Evolutionary conservation across 2,888 invertebrate genomes (phyloP).

Genomic region (Salpingus planirostris): DNA sequence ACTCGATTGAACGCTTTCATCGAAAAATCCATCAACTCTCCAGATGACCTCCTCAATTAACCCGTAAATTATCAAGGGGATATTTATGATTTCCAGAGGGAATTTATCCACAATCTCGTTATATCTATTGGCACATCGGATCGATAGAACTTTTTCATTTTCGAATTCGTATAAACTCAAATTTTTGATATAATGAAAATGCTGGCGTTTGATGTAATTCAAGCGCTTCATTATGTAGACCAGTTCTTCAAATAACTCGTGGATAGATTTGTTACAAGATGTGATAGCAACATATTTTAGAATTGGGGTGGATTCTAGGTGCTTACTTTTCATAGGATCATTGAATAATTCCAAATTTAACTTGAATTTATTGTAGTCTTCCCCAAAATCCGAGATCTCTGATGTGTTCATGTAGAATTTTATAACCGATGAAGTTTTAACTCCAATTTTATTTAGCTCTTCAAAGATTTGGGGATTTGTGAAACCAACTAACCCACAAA

Average conservation of each 20-base stretch:
- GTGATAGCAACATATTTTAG: too few relatives aligned
- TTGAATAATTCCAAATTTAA: conserved; percentile 12
- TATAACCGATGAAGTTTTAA: conserved; percentile 20
- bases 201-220: conserved; percentile 23
- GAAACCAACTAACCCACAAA: conserved; percentile 25
- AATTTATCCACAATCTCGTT: conserved; percentile 16
- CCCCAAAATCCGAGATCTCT: conserved; percentile 9
- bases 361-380: conserved; percentile 4
- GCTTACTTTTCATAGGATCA: conserved; percentile 23
- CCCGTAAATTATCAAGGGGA: conserved; percentile 18
- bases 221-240: conserved; percentile 19
- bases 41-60: conserved; percentile 21
- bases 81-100: conserved; percentile 19
- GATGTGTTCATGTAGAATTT: too few relatives aligned
- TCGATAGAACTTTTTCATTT: conserved; percentile 10
- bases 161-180: conserved; percentile 15
- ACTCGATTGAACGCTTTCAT: conserved; percentile 1
- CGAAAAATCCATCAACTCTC: conserved; percentile 9
- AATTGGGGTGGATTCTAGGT: conserved; percentile 5
- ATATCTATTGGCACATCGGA: conserved; percentile 19
- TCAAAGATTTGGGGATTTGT: conserved; percentile 17
- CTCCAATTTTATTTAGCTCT: conserved; percentile 15
- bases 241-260: too few relatives aligned
- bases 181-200: conserved; percentile 24
- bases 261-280: too few relatives aligned